Evolutionary conservation across 1,140 invertebrate genomes (phyloP).

Genomic region (Triops longicaudatus): DNA sequence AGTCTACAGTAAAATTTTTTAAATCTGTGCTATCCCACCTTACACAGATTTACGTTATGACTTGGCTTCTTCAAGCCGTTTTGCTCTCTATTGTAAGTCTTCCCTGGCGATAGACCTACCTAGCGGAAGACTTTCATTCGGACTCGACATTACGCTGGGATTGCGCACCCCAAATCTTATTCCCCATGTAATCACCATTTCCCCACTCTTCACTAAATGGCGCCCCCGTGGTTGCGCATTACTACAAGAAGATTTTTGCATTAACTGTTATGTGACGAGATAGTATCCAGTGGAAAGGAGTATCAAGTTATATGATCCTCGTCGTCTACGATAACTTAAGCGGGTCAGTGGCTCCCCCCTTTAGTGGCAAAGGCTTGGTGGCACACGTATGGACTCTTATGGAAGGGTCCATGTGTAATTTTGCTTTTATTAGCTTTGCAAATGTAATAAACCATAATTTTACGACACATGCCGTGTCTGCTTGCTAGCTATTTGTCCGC

Average conservation of each 20-base stretch:
- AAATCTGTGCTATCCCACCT: not conserved
- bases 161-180: not conserved
- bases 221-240: no score
- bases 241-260: not conserved
- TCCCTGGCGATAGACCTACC: not conserved
- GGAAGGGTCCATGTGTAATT: no score
- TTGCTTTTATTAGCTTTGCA: no score
- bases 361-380: no score
- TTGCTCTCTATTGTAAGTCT: not conserved
- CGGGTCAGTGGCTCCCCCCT: no score
- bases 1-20: not conserved
- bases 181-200: not conserved
- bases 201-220: not conserved
- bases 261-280: not conserved
- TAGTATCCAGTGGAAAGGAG: no score
- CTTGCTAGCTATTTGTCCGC: no score
- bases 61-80: not conserved
- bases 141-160: not conserved
- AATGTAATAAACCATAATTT: no score
- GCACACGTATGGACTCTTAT: no score
- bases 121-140: not conserved
- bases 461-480: no score
- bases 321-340: no score
- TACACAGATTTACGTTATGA: not conserved
- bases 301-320: no score